phyloP scores from a whole-genome alignment of 2,113 vertebrate genomes.

The Marcusenius ussheri region DNA sequence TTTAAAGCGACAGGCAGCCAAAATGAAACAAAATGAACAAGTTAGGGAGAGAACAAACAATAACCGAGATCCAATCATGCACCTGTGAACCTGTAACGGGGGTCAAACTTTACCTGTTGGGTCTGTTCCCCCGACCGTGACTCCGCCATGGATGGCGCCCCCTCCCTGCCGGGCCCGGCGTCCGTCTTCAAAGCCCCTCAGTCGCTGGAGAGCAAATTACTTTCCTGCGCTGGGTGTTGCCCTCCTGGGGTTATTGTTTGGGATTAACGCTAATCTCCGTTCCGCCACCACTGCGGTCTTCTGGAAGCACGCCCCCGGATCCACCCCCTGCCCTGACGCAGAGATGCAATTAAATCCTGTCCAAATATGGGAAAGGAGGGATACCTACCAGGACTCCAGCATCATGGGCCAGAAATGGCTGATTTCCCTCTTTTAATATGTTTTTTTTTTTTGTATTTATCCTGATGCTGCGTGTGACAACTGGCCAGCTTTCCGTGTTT shows the following conservation, averaged over 20 bases:
- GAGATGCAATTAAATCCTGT: neutral
- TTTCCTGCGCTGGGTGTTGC: neutral
- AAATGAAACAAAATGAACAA: constrained; percentile 5
- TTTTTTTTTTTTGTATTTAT: neutral
- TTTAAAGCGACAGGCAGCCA: constrained; percentile 2
- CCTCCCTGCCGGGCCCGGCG: neutral
- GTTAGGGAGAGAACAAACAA: neutral
- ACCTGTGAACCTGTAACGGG: neutral
- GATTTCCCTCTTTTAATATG: neutral
- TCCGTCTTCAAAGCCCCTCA: neutral
- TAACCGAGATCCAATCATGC: neutral
- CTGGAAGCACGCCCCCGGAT: neutral
- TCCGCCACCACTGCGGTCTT: neutral
- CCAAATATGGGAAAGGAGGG: neutral
- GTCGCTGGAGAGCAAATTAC: neutral
- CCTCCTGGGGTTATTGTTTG: constrained; percentile 9
- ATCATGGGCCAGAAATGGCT: neutral
- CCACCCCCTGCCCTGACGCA: neutral
- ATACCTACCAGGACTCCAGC: neutral
- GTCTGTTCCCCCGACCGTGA: neutral
- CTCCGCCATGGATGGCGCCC: neutral
- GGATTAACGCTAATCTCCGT: constrained; percentile 14
- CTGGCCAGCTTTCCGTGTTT: neutral
- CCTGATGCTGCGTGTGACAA: neutral
- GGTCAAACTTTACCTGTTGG: neutral